These are phyloP conservation scores for Thalassarche chlororhynchos DNA, from an alignment of 2,113 vertebrate genomes.

Conservation along the genomic window DNA sequence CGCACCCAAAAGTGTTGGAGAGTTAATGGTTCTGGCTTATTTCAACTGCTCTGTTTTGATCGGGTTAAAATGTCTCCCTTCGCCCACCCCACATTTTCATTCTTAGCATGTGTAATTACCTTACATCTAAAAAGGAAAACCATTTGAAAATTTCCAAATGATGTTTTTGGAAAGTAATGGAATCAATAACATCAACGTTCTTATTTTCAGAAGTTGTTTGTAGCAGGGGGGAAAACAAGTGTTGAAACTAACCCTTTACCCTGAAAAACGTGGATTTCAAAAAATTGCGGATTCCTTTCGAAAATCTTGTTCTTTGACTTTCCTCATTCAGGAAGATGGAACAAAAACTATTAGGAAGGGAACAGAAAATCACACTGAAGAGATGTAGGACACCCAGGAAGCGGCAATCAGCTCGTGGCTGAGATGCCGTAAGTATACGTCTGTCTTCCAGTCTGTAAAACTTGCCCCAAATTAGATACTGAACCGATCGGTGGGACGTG, in stretches of 20 bases:
- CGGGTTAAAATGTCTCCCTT: too few species aligned
- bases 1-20: background rate
- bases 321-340: background rate
- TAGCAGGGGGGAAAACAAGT: too few species aligned
- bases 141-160: background rate
- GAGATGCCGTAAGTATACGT: rapidly evolving
- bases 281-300: background rate
- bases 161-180: background rate
- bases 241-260: background rate
- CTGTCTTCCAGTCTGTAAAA: too few species aligned
- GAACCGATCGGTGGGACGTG: background rate
- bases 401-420: background rate
- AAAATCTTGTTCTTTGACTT: background rate
- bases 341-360: background rate
- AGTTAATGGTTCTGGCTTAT: background rate
- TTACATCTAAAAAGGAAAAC: background rate
- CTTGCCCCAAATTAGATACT: background rate
- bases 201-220: background rate
- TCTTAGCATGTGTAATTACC: background rate
- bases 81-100: rapidly evolving
- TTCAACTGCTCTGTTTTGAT: background rate
- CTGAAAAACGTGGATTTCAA: background rate
- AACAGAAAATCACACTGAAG: background rate
- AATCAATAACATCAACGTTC: background rate
- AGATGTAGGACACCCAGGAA: background rate